A percentile compares a stretch with the other conserved stretches of the same genome.
These are phyloP conservation scores for Nettapus auritus DNA, from an alignment of 2,113 vertebrate species.

Conservation along the genomic window DNA sequence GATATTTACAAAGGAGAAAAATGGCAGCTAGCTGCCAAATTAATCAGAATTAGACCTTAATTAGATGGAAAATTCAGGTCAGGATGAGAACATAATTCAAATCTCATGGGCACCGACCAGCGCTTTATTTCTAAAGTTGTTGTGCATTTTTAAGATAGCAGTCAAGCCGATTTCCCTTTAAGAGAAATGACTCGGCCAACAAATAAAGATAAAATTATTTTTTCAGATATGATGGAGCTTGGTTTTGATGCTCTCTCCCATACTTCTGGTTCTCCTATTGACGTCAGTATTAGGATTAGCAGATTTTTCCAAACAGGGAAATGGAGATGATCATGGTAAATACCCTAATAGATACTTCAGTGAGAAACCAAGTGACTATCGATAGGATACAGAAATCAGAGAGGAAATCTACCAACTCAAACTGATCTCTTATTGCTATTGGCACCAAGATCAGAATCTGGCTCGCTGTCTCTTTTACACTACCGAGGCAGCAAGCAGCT, in stretches of 20 bases:
- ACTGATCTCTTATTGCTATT: not conserved
- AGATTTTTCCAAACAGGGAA: constrained; percentile 11
- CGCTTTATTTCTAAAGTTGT: constrained; percentile 28
- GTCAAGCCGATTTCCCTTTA: constrained; percentile 32
- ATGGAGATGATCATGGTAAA: constrained; percentile 38
- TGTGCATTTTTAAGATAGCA: constrained; percentile 29
- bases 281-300: not conserved
- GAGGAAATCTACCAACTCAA: not conserved
- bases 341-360: not conserved
- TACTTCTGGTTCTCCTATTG: not conserved
- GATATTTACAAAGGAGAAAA: constrained; percentile 14
- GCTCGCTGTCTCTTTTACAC: not conserved
- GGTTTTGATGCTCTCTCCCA: not conserved
- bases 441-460: not conserved
- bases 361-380: constrained; percentile 20
- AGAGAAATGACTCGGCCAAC: not conserved
- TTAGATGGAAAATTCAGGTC: constrained; percentile 64
- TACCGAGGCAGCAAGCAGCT: constrained; percentile 58
- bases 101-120: not conserved
- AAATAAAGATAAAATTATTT: not conserved
- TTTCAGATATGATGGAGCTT: not conserved
- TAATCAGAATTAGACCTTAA: constrained; percentile 57
- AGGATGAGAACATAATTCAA: constrained; percentile 53
- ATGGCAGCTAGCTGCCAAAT: constrained; percentile 16
- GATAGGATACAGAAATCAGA: not conserved